Evolutionary conservation across 2,113 vertebrate species (phyloP).

Genomic region (Triplophysa dalaica): DNA sequence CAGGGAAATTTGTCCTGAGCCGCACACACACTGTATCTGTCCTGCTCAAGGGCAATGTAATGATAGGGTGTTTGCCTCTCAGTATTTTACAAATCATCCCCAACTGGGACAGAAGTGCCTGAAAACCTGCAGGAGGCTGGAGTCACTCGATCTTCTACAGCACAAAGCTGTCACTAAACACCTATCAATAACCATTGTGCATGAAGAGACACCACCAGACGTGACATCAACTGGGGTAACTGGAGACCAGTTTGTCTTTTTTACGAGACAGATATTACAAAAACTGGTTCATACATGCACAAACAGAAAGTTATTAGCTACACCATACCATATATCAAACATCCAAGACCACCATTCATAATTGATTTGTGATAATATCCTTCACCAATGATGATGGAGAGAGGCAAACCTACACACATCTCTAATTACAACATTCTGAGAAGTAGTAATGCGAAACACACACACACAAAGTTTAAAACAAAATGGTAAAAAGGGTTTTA

Average conservation of each 20-base stretch:
- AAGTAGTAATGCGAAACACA: neutral
- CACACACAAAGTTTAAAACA: neutral
- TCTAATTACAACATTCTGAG: neutral
- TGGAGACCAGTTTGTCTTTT: neutral
- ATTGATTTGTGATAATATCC: neutral
- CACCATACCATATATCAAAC: neutral
- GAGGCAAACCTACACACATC: neutral
- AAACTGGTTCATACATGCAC: neutral
- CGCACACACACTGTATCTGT: neutral
- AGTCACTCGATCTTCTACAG: neutral
- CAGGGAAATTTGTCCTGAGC: slow-evolving; percentile 20
- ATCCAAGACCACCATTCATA: slow-evolving; percentile 10
- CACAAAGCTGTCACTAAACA: slow-evolving; percentile 32
- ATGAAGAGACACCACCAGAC: slow-evolving; percentile 15
- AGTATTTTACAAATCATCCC: slow-evolving; percentile 15
- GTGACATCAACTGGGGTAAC: slow-evolving; percentile 24
- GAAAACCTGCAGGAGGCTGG: neutral
- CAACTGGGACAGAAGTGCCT: neutral
- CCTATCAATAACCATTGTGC: slow-evolving; percentile 25
- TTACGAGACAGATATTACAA: neutral
- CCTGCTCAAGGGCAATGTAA: slow-evolving; percentile 1
- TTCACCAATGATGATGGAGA: neutral
- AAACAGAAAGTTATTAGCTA: neutral
- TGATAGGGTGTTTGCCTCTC: neutral
- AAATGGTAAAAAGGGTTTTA: neutral